A percentile compares a stretch with the other conserved stretches of the same genome.
Evolutionary conservation across 2,888 invertebrate genomes (phyloP).

Genomic region (Himalopsyche japonica): DNA sequence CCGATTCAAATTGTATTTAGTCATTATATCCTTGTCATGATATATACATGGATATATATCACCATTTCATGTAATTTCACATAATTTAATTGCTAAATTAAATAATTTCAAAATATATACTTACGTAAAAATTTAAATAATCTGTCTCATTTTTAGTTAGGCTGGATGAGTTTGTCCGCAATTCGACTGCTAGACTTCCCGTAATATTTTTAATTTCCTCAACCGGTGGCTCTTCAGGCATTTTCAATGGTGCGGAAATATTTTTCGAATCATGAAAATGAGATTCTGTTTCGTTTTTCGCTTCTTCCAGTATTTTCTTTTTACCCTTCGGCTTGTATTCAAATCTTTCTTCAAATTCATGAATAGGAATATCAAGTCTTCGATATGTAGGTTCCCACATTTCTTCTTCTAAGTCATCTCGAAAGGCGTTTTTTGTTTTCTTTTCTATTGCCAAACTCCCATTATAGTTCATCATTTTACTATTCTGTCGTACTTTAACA

Average conservation of each 20-base stretch:
- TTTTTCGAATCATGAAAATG: neutral
- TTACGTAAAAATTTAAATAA: neutral
- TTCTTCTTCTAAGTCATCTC: conserved; percentile 37
- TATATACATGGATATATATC: too few relatives aligned
- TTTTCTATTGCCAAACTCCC: conserved; percentile 37
- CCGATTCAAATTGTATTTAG: too few relatives aligned
- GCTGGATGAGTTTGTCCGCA: neutral
- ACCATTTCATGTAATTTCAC: too few relatives aligned
- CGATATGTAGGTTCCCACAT: conserved; percentile 32
- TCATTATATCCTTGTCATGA: too few relatives aligned
- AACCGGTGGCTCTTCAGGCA: neutral
- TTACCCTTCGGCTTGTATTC: conserved; percentile 59
- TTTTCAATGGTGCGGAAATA: neutral
- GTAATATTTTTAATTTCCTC: neutral
- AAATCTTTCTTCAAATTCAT: conserved; percentile 65
- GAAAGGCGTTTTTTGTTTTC: conserved; percentile 33
- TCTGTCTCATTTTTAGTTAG: neutral
- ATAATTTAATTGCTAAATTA: too few relatives aligned
- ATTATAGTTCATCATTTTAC: conserved; percentile 26
- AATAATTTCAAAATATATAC: neutral
- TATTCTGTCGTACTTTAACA: conserved; percentile 3
- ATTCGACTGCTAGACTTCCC: neutral
- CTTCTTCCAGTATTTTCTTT: conserved; percentile 10
- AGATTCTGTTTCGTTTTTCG: neutral
- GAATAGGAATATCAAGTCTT: conserved; percentile 53